These are phyloP conservation scores for Holothuria leucospilota DNA, from an alignment of 53 echinoderm and acorn worm genomes.

Conservation along the genomic window DNA sequence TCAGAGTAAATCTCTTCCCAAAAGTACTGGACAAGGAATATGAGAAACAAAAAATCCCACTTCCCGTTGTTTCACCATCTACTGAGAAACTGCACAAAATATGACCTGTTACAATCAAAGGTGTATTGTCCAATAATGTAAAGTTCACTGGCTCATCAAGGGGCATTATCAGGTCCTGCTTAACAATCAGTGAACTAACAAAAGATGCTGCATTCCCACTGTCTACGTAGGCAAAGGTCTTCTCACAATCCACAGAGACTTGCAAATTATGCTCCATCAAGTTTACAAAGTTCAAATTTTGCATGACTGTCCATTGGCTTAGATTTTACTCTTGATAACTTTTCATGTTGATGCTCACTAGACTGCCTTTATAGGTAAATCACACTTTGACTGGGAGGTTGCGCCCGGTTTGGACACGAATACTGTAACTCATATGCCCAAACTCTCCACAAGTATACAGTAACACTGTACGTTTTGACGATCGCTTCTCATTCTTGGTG, in stretches of 20 bases:
- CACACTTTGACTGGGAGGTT: not conserved
- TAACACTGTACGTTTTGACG: not conserved
- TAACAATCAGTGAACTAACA: no score
- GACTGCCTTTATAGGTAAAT: not conserved
- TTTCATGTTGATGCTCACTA: not conserved
- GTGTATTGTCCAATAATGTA: not conserved
- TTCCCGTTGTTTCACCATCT: not conserved
- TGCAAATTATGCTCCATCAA: slow-evolving; percentile 32
- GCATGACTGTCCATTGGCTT: no score
- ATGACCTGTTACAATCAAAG: not conserved
- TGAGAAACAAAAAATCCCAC: not conserved
- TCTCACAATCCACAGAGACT: not conserved
- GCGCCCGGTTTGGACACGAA: not conserved
- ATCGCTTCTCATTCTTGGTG: no score
- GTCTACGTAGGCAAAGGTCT: slow-evolving; percentile 1
- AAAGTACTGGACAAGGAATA: not conserved
- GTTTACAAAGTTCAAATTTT: not conserved
- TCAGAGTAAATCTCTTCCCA: not conserved
- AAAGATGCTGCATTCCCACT: not conserved
- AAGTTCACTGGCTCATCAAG: not conserved
- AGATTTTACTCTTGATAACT: no score
- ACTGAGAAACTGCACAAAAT: not conserved
- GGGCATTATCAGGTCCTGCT: not conserved
- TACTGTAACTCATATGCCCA: slow-evolving; percentile 26
- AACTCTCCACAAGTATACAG: slow-evolving; percentile 8